Conservation (phyloP, 2,888 invertebrate genomes). For the Nomada fabriciana region DNA sequence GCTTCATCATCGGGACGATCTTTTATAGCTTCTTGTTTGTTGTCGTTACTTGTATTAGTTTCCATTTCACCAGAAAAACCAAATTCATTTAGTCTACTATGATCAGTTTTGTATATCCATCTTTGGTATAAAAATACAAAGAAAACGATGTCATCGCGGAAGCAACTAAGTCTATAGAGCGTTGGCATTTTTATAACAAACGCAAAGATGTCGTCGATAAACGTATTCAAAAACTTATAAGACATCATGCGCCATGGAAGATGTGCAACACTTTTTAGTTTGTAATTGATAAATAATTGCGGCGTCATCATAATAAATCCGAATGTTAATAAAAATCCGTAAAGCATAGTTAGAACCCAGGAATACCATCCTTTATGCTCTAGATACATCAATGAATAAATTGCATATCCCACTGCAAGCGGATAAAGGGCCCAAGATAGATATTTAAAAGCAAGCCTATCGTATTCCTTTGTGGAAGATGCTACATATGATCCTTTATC, state of each 20-base stretch:
- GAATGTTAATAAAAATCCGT: slow-evolving; percentile 98
- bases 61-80: slow-evolving; percentile 98
- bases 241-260: slow-evolving; percentile 99
- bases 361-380: slow-evolving; percentile 99
- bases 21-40: slow-evolving; percentile 62
- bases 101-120: slow-evolving; percentile 99
- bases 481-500: slow-evolving; percentile 99
- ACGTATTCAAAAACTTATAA: slow-evolving; percentile 99
- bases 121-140: slow-evolving; percentile 99
- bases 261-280: slow-evolving; percentile 99
- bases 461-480: slow-evolving; percentile 97
- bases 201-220: slow-evolving; percentile 99
- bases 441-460: slow-evolving; percentile 97
- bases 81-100: slow-evolving; percentile 97
- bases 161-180: slow-evolving; percentile 98
- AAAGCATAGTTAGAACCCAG: slow-evolving; percentile 97
- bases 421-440: slow-evolving; percentile 98
- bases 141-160: slow-evolving; percentile 99
- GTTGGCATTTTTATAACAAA: slow-evolving; percentile 99
- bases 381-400: slow-evolving; percentile 97
- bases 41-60: slow-evolving; percentile 83
- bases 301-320: slow-evolving; percentile 99
- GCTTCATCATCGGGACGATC: slow-evolving; percentile 61
- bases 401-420: slow-evolving; percentile 95
- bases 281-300: slow-evolving; percentile 99